phyloP scores from a whole-genome alignment of 2,113 vertebrate species.

The Pitta sordida region DNA sequence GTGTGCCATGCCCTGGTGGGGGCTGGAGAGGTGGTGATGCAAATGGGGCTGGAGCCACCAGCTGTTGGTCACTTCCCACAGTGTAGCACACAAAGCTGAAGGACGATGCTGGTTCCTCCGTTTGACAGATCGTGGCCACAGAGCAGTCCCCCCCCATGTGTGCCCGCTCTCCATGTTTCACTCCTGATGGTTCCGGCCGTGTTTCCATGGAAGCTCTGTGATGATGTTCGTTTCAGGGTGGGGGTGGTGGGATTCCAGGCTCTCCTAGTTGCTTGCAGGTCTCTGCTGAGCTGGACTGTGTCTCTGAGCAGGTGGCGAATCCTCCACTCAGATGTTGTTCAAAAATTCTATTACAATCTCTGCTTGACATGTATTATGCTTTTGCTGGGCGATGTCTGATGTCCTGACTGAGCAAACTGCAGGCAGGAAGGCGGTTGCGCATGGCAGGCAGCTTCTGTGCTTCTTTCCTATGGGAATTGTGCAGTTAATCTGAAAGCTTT shows the following conservation, averaged over 20 bases:
- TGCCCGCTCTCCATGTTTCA: background rate
- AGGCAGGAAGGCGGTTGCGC: background rate
- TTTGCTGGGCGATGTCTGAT: background rate
- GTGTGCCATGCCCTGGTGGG: rapidly evolving
- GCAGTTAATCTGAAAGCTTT: conserved; percentile 27
- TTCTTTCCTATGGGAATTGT: background rate
- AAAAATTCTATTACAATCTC: background rate
- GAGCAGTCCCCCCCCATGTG: rapidly evolving
- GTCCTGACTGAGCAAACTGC: background rate
- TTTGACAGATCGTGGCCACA: background rate
- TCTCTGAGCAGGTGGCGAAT: background rate
- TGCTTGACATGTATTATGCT: background rate
- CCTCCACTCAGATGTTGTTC: background rate
- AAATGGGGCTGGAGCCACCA: background rate
- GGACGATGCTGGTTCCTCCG: background rate
- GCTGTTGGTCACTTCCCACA: rapidly evolving
- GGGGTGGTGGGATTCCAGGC: background rate
- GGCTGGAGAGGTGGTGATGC: background rate
- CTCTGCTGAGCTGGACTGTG: background rate
- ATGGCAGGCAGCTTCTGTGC: conserved; percentile 14
- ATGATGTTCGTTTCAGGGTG: background rate
- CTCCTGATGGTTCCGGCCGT: background rate
- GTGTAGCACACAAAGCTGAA: background rate
- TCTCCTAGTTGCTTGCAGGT: background rate
- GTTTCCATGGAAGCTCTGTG: background rate